Evolutionary conservation across 2,888 invertebrate species (phyloP).

Genomic region (Tenthredo amoena): DNA sequence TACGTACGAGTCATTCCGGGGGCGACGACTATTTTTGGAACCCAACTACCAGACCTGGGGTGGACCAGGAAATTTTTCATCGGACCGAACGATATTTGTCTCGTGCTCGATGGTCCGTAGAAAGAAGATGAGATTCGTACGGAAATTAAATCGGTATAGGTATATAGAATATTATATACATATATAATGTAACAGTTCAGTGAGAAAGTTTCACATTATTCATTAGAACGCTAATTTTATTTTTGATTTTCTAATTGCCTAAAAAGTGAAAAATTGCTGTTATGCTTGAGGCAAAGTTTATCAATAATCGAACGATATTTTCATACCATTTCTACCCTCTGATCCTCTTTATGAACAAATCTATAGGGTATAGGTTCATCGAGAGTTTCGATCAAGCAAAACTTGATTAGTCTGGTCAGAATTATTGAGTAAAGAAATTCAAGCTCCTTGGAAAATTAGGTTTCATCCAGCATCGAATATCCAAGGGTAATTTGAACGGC

Average conservation of each 20-base stretch:
- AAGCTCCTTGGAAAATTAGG: constrained; percentile 14
- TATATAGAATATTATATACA: not conserved
- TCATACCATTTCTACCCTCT: not conserved
- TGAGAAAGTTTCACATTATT: not conserved
- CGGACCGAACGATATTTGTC: not conserved
- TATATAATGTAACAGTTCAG: not conserved
- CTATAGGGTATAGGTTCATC: not conserved
- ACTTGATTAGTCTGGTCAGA: constrained; percentile 40
- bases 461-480: constrained; percentile 34
- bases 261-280: not conserved
- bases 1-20: not conserved
- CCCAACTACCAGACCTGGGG: not conserved
- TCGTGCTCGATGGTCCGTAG: not conserved
- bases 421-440: constrained; percentile 34
- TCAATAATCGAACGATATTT: constrained; percentile 9
- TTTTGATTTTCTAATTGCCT: not conserved
- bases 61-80: constrained; percentile 10
- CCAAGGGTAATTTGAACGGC: constrained; percentile 16
- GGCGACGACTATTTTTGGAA: not conserved
- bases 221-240: not conserved
- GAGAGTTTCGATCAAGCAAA: constrained; percentile 6
- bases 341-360: not conserved
- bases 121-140: not conserved
- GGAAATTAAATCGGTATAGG: not conserved
- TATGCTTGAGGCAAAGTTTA: not conserved